These are phyloP conservation scores for Hoplias malabaricus DNA, from an alignment of 2,113 vertebrate species.

Conservation along the genomic window DNA sequence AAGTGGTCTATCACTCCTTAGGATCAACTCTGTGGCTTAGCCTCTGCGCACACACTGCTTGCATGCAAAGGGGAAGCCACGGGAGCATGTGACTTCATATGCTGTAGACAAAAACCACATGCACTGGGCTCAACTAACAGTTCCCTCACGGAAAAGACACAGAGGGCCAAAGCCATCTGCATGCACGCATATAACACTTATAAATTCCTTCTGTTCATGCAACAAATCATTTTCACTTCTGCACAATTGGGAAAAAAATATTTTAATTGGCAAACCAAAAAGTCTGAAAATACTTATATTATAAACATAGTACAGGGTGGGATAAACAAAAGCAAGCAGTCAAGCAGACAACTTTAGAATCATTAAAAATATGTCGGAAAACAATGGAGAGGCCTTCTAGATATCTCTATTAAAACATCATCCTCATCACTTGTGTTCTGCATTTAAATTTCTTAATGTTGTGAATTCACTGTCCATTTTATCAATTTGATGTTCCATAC, in stretches of 20 bases:
- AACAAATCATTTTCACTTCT: background rate
- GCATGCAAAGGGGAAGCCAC: constrained; percentile 43
- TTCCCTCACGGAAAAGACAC: constrained; percentile 40
- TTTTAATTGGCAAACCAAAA: no score
- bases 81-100: constrained; percentile 28
- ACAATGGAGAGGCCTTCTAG: no score
- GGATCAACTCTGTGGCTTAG: constrained; percentile 31
- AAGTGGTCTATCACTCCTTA: background rate
- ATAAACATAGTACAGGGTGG: no score
- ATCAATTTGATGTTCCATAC: no score
- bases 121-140: constrained; percentile 20
- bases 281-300: no score
- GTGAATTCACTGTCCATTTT: no score
- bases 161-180: background rate
- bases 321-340: no score
- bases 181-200: background rate
- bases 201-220: background rate
- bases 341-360: no score
- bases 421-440: no score
- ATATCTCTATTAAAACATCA: no score
- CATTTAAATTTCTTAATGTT: no score
- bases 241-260: background rate
- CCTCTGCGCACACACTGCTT: constrained; percentile 9
- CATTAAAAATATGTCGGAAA: no score
- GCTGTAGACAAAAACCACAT: constrained; percentile 46